Conservation (phyloP, 2,797 vertebrate species). For the Cuniculus paca region DNA sequence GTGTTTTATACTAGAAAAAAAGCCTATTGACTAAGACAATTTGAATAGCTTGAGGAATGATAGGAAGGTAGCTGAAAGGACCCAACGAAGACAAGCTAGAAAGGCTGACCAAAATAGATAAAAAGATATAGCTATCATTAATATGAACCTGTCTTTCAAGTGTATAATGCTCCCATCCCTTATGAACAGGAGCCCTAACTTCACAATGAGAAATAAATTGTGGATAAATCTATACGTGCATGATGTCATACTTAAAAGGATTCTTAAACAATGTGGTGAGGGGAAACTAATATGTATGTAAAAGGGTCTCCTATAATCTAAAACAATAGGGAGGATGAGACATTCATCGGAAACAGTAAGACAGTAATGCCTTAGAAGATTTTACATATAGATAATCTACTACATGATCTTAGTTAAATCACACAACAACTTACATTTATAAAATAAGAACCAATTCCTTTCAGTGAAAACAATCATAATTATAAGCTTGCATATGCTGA, state of each 20-base stretch:
- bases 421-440: not conserved
- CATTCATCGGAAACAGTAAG: not conserved
- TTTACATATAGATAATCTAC: slow-evolving; percentile 11
- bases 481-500: slow-evolving; percentile 3
- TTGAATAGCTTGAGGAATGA: not conserved
- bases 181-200: slow-evolving; percentile 12
- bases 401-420: not conserved
- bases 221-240: slow-evolving; percentile 2
- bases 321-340: not conserved
- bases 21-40: not conserved
- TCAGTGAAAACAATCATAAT: slow-evolving; percentile 43
- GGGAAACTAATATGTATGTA: not conserved
- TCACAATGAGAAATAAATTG: not conserved
- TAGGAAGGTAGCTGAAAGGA: not conserved
- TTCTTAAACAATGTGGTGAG: not conserved
- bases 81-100: slow-evolving; percentile 51
- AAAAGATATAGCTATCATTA: slow-evolving; percentile 29
- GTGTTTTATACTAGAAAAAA: slow-evolving; percentile 44
- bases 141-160: slow-evolving; percentile 11
- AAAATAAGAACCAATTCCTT: slow-evolving; percentile 28
- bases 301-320: not conserved
- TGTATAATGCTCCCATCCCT: not conserved
- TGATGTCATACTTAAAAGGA: not conserved
- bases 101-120: not conserved
- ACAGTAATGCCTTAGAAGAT: not conserved